These are phyloP conservation scores for Pollimyrus isidori DNA, from an alignment of 2,113 vertebrate genomes.

Conservation along the genomic window DNA sequence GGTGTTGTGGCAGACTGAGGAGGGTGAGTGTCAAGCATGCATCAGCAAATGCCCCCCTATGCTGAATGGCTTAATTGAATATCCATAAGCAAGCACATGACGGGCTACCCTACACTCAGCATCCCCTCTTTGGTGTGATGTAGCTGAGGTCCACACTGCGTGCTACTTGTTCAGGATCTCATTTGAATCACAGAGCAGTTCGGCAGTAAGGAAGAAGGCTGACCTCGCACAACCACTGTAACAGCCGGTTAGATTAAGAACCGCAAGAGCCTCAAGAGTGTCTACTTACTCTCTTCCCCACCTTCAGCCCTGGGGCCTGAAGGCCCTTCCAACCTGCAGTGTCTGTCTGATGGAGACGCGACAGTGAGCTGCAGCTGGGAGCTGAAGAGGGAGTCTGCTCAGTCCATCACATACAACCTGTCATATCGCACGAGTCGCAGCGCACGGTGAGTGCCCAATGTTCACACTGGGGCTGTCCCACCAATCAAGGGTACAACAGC, in stretches of 20 bases:
- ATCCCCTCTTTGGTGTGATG: not conserved
- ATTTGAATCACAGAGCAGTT: not conserved
- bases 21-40: constrained; percentile 29
- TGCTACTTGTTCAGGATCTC: not conserved
- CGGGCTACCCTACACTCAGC: not conserved
- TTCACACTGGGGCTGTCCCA: not conserved
- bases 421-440: not conserved
- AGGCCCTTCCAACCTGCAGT: constrained; percentile 38
- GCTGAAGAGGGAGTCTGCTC: constrained; percentile 40
- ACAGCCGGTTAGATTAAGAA: not conserved
- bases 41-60: not conserved
- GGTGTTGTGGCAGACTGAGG: constrained; percentile 37
- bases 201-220: not conserved
- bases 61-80: not conserved
- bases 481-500: not conserved
- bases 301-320: not conserved
- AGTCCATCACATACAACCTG: constrained; percentile 46
- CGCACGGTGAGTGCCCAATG: constrained; percentile 19
- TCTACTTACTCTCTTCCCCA: not conserved
- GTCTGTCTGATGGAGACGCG: constrained; percentile 42
- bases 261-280: not conserved
- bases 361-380: constrained; percentile 52
- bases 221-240: not conserved
- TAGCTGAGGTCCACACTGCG: not conserved
- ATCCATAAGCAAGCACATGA: not conserved